Percentiles rank a stretch among this genome's conserved stretches.
Conservation (phyloP, 2,888 invertebrate genomes). For the Tipula unca region DNA sequence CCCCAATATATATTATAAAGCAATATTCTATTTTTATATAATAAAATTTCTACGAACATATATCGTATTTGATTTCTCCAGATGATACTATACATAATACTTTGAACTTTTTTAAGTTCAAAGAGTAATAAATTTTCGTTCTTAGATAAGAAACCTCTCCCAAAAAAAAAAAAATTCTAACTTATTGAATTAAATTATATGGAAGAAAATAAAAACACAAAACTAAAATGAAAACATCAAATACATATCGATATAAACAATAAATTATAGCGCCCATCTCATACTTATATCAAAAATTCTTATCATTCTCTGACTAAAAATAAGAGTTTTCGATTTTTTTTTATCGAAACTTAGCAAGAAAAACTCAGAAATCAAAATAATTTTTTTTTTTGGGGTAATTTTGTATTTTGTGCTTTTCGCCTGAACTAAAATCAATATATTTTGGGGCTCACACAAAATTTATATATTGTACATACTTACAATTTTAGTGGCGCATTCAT, state of each 20-base stretch:
- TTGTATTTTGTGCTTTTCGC: not conserved
- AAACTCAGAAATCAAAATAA: not conserved
- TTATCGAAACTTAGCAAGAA: not conserved
- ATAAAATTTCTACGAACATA: not conserved
- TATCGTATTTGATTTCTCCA: not conserved
- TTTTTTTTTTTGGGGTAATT: not conserved
- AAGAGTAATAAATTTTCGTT: not conserved
- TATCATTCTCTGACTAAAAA: not conserved
- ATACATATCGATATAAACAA: not conserved
- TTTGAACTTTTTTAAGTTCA: not conserved
- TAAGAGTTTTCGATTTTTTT: not conserved
- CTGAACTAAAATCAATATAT: not conserved
- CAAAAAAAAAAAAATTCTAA: not conserved
- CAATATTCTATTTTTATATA: no score
- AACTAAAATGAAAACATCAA: not conserved
- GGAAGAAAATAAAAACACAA: not conserved
- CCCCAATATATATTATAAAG: no score
- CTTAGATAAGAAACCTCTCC: not conserved
- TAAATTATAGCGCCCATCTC: not conserved
- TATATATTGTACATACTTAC: not conserved
- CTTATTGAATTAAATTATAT: not conserved
- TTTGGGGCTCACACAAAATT: not conserved
- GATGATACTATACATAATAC: not conserved
- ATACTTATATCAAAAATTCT: not conserved
- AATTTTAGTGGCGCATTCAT: not conserved